Percentiles rank a stretch among this genome's conserved stretches.
Evolutionary conservation across 2,888 invertebrate species (phyloP).

Genomic region (Stomorhina lunata): DNA sequence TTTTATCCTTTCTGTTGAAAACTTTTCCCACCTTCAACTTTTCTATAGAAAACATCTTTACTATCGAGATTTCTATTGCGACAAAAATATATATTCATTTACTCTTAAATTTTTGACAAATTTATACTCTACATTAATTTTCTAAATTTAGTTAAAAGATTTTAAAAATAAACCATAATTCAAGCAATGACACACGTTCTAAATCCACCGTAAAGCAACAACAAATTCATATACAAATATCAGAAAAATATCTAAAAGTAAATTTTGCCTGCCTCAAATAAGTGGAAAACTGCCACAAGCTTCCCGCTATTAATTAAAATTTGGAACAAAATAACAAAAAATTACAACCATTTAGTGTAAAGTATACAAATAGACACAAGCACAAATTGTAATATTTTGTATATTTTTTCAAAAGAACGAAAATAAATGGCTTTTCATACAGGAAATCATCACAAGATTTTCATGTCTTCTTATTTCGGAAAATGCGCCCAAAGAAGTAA

Average conservation of each 20-base stretch:
- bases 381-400: neutral
- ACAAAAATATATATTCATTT: neutral
- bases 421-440: conserved; percentile 21
- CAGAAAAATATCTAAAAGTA: neutral
- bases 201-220: neutral
- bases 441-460: conserved; percentile 47
- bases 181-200: conserved; percentile 43
- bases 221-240: neutral
- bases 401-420: neutral
- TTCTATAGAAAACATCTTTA: too few relatives aligned
- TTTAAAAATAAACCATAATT: conserved; percentile 42
- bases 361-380: neutral
- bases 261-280: neutral
- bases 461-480: conserved; percentile 3
- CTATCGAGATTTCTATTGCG: too few relatives aligned
- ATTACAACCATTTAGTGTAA: neutral
- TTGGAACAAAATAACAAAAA: neutral
- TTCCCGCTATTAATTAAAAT: conserved; percentile 42
- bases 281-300: conserved; percentile 6
- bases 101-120: neutral
- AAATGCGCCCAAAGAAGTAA: conserved; percentile 5
- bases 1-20: too few relatives aligned
- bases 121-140: neutral
- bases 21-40: too few relatives aligned
- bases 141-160: conserved; percentile 44